These are phyloP conservation scores for Tychaedon coryphoeus DNA, from an alignment of 2,113 vertebrate species.

Conservation along the genomic window DNA sequence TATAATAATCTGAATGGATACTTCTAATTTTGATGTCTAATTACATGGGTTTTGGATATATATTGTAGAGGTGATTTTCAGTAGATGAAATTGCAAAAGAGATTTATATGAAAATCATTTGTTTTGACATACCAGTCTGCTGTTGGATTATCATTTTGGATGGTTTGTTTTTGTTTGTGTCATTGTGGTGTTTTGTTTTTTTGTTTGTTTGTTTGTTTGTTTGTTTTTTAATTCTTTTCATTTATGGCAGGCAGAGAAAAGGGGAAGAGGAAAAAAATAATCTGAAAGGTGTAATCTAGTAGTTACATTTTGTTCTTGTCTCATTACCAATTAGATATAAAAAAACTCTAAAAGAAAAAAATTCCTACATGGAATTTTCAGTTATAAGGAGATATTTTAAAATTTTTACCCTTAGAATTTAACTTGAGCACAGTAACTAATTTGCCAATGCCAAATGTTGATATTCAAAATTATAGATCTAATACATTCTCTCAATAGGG, in stretches of 20 bases:
- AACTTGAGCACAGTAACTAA: neutral
- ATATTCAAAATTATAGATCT: neutral
- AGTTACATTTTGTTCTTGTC: neutral
- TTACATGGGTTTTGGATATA: neutral
- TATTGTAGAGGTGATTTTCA: neutral
- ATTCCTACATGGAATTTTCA: neutral
- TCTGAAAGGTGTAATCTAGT: neutral
- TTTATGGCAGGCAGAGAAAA: neutral
- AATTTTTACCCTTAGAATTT: neutral
- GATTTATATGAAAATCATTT: neutral
- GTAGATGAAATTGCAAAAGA: neutral
- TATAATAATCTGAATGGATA: neutral
- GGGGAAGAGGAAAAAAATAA: neutral
- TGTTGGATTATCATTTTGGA: neutral
- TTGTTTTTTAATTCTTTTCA: neutral
- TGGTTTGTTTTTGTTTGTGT: neutral
- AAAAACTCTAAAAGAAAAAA: neutral
- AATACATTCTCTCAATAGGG: neutral
- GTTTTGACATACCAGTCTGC: neutral
- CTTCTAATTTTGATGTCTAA: neutral
- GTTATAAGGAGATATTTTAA: neutral
- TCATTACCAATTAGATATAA: neutral
- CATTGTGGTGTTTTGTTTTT: neutral
- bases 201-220: neutral
- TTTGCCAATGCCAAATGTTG: neutral